Conservation (phyloP, 2,888 invertebrate genomes). For the Timandra comae region DNA sequence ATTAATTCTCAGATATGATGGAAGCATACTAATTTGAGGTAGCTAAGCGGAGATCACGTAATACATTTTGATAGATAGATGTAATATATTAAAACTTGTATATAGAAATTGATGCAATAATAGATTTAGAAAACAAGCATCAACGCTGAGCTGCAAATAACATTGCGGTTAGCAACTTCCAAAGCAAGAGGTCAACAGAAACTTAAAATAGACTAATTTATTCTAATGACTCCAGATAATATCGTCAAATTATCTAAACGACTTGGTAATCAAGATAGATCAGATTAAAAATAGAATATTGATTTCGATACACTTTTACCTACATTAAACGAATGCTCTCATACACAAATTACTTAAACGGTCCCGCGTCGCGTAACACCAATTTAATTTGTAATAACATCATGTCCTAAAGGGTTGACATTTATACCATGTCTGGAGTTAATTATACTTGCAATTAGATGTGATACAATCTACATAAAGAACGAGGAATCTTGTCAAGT, state of each 20-base stretch:
- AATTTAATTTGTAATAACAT: slow-evolving; percentile 31
- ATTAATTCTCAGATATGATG: slow-evolving; percentile 51
- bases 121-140: too few relatives aligned
- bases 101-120: too few relatives aligned
- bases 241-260: too few relatives aligned
- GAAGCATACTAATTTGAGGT: slow-evolving; percentile 50
- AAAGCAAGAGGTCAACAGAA: too few relatives aligned
- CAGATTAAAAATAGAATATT: slow-evolving; percentile 19
- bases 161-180: too few relatives aligned
- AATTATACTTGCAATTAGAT: slow-evolving; percentile 41
- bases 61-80: too few relatives aligned
- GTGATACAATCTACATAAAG: slow-evolving; percentile 35
- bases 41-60: too few relatives aligned
- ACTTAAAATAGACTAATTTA: too few relatives aligned
- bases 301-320: not conserved
- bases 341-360: not conserved
- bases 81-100: too few relatives aligned
- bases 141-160: too few relatives aligned
- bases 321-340: too few relatives aligned
- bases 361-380: slow-evolving; percentile 11
- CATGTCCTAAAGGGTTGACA: slow-evolving; percentile 28
- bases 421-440: slow-evolving; percentile 31
- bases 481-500: slow-evolving; percentile 27
- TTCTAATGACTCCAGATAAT: too few relatives aligned
- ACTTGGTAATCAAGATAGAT: slow-evolving; percentile 56